A percentile compares a stretch with the other conserved stretches of the same genome.
These are phyloP conservation scores for Hassar affinis DNA, from an alignment of 2,113 vertebrate species.

Conservation along the genomic window DNA sequence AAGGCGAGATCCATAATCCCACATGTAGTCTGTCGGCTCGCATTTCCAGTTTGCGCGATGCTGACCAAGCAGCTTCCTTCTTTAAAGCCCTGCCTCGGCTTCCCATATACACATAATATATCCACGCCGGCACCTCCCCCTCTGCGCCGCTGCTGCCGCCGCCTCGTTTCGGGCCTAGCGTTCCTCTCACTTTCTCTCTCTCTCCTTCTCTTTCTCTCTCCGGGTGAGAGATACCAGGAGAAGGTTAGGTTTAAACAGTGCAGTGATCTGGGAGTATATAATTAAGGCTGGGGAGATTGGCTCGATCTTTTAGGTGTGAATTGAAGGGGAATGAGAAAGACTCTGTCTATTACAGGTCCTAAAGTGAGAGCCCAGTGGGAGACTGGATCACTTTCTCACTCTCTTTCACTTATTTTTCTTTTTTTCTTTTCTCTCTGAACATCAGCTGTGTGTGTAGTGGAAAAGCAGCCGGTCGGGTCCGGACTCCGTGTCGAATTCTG, in stretches of 20 bases:
- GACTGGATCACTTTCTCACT: constrained; percentile 44
- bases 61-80: constrained; percentile 70
- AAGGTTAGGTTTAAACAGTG: constrained; percentile 70
- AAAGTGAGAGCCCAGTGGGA: constrained; percentile 60
- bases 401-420: not conserved
- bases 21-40: constrained; percentile 64
- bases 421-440: not conserved
- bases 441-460: not conserved
- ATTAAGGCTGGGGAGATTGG: constrained; percentile 69
- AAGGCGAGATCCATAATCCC: constrained; percentile 68
- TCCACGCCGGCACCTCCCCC: constrained; percentile 57
- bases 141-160: constrained; percentile 3
- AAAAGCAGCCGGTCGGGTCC: not conserved
- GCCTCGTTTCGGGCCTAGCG: constrained; percentile 56
- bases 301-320: constrained; percentile 72
- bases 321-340: constrained; percentile 68
- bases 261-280: constrained; percentile 68
- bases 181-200: not conserved
- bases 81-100: constrained; percentile 62
- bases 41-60: constrained; percentile 63
- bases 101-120: constrained; percentile 70
- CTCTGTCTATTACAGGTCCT: constrained; percentile 69
- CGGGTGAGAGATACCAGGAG: constrained; percentile 43
- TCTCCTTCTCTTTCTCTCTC: constrained; percentile 14
- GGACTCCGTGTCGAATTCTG: not conserved